A percentile compares a stretch with the other conserved stretches of the same genome.
These are phyloP conservation scores for Drosophila borborema DNA, from an alignment of 2,888 invertebrate genomes.

Conservation along the genomic window DNA sequence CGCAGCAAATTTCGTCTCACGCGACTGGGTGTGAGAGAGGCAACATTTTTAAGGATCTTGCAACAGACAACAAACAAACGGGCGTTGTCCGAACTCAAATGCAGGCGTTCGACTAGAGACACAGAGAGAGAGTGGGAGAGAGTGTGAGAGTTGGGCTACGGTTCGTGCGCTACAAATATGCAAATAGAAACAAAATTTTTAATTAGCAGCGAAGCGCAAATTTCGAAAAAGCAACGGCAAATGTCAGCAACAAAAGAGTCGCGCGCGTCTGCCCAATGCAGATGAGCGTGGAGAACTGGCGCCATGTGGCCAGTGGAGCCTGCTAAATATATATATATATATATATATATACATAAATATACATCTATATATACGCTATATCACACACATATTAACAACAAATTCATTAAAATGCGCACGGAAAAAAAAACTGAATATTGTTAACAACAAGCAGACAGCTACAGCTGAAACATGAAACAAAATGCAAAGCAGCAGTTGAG, in stretches of 20 bases:
- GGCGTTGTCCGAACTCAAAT: slow-evolving; percentile 63
- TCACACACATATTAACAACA: slow-evolving; percentile 69
- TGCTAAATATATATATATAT: slow-evolving; percentile 1
- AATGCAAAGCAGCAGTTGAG: slow-evolving; percentile 41
- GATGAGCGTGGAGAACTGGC: slow-evolving; percentile 54
- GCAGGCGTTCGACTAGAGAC: slow-evolving; percentile 52
- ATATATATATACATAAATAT: slow-evolving; percentile 4
- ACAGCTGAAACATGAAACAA: slow-evolving; percentile 58
- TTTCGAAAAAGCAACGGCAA: slow-evolving; percentile 63
- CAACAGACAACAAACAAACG: slow-evolving; percentile 61
- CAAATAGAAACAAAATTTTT: slow-evolving; percentile 81
- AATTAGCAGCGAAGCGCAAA: slow-evolving; percentile 81
- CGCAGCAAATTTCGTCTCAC: slow-evolving; percentile 47
- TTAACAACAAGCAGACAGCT: slow-evolving; percentile 35
- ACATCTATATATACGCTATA: slow-evolving; percentile 30
- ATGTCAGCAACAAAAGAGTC: slow-evolving; percentile 77
- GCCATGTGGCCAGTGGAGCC: slow-evolving; percentile 59
- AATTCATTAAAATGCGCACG: slow-evolving; percentile 76
- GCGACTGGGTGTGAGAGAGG: background rate
- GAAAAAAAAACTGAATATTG: slow-evolving; percentile 18
- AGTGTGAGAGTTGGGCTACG: slow-evolving; percentile 1
- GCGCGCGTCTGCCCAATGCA: slow-evolving; percentile 13
- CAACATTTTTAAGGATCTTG: slow-evolving; percentile 50
- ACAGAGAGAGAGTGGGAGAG: slow-evolving; percentile 4
- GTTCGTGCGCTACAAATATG: slow-evolving; percentile 69